phyloP scores from a whole-genome alignment of 2,888 invertebrate genomes.

The Entomobrya proxima region DNA sequence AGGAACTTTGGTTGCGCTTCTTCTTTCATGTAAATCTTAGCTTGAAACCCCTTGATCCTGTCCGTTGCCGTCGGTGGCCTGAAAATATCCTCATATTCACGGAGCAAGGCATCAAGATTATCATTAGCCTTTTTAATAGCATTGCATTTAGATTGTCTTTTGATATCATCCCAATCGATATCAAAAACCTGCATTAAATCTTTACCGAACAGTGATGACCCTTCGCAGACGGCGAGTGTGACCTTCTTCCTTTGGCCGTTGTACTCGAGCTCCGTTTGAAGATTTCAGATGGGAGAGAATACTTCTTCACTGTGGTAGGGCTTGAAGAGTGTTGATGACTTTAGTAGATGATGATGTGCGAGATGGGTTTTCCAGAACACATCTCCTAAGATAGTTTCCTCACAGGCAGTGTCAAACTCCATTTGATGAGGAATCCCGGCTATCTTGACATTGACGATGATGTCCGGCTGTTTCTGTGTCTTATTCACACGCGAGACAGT shows the following conservation, averaged over 20 bases:
- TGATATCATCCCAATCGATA: slow-evolving; percentile 57
- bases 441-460: background rate
- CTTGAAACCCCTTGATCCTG: slow-evolving; percentile 68
- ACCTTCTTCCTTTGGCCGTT: too few relatives aligned
- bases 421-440: slow-evolving; percentile 15
- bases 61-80: slow-evolving; percentile 54
- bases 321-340: too few relatives aligned
- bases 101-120: slow-evolving; percentile 66
- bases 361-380: background rate
- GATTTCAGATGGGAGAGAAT: too few relatives aligned
- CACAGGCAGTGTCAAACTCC: slow-evolving; percentile 46
- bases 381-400: background rate
- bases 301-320: too few relatives aligned
- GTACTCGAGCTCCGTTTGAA: too few relatives aligned
- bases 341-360: too few relatives aligned
- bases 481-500: background rate
- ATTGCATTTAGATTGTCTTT: too few relatives aligned
- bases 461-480: background rate
- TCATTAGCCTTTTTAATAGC: background rate
- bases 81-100: slow-evolving; percentile 63
- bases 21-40: slow-evolving; percentile 71
- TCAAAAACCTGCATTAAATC: slow-evolving; percentile 53
- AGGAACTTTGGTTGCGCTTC: slow-evolving; percentile 74
- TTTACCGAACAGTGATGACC: slow-evolving; percentile 59
- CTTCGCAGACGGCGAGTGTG: too few relatives aligned